These are phyloP conservation scores for Hirtodrosophila trivittata DNA, from an alignment of 2,888 invertebrate genomes.

Conservation along the genomic window DNA sequence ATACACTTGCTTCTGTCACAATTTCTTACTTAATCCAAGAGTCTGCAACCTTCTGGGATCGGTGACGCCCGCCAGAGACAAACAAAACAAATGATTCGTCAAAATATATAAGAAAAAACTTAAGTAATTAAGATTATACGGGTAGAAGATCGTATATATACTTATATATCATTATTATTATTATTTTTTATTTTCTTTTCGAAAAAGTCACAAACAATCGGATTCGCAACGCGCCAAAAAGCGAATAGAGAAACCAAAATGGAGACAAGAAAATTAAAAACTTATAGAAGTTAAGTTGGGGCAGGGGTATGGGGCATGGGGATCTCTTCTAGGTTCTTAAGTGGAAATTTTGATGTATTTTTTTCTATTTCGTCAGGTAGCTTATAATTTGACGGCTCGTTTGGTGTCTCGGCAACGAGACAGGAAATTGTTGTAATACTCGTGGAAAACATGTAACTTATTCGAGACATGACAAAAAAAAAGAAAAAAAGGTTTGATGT, in stretches of 20 bases:
- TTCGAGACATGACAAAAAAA: conserved; percentile 37
- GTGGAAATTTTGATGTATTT: conserved; percentile 20
- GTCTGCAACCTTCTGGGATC: background rate
- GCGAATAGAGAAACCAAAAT: conserved; percentile 39
- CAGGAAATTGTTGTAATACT: conserved; percentile 49
- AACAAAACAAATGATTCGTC: conserved; percentile 29
- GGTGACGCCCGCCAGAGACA: too few species aligned
- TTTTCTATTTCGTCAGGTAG: conserved; percentile 6
- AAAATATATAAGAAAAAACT: conserved; percentile 17
- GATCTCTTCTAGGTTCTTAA: conserved; percentile 22
- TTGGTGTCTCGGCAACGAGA: conserved; percentile 16
- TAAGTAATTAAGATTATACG: too few species aligned
- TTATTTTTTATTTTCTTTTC: conserved; percentile 6
- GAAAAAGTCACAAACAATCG: conserved; percentile 27
- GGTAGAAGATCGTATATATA: too few species aligned
- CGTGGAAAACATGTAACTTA: conserved; percentile 22
- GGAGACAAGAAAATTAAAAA: conserved; percentile 32
- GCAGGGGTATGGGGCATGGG: background rate
- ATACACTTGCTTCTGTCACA: conserved; percentile 4
- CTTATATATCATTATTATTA: conserved; percentile 20
- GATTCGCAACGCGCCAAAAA: conserved; percentile 47
- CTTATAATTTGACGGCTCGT: conserved; percentile 39
- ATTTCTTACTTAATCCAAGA: background rate
- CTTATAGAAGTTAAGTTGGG: background rate
- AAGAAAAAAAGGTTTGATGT: background rate